Conservation (phyloP, 2,888 invertebrate species). For the Drosophila melanosoma region DNA sequence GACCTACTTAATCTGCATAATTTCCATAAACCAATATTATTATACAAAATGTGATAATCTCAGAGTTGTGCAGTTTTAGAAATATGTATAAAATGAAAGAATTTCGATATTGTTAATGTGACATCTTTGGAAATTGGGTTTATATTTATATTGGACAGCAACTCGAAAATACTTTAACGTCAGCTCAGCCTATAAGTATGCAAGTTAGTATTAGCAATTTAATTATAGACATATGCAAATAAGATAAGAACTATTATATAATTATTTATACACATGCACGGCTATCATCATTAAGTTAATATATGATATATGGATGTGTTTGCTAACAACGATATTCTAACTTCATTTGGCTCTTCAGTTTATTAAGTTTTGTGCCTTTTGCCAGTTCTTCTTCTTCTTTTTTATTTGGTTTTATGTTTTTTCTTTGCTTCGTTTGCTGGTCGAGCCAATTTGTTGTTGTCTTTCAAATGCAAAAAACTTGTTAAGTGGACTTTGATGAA, state of each 20-base stretch:
- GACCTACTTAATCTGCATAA: neutral
- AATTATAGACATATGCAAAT: neutral
- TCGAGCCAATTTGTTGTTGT: constrained; percentile 51
- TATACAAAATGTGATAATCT: neutral
- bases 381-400: constrained; percentile 20
- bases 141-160: neutral
- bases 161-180: neutral
- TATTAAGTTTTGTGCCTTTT: constrained; percentile 27
- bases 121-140: neutral
- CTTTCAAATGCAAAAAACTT: constrained; percentile 77
- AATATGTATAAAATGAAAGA: neutral
- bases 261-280: neutral
- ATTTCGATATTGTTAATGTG: neutral
- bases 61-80: neutral
- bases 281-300: neutral
- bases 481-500: constrained; percentile 81
- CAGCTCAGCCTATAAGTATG: constrained; percentile 46
- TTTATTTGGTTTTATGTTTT: neutral
- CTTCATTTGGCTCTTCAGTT: constrained; percentile 11
- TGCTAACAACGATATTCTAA: neutral
- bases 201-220: constrained; percentile 23
- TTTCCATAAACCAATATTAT: neutral
- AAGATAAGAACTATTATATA: neutral
- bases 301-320: neutral
- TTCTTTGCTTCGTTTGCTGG: neutral